Evolutionary conservation across 2,888 invertebrate species (phyloP), one percentile per base, ranked within the genome.

Genomic region (Labia minor): DNA sequence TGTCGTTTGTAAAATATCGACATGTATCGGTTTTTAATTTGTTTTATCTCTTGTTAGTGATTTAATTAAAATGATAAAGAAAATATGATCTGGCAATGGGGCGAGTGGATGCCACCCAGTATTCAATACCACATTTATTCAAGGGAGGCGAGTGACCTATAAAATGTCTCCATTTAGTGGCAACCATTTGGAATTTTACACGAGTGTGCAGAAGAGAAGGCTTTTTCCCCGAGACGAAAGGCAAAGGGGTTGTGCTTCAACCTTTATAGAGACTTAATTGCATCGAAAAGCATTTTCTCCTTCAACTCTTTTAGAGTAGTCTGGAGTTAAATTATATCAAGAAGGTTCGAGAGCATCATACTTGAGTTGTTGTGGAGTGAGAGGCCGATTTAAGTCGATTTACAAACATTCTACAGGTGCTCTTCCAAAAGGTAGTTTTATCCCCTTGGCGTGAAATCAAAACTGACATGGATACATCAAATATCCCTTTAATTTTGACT

Each of bases 21-120:
- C 49, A 49, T 49, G 49, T 49, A 49, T 49, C n/a, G 49, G 49
- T 49, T 49, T 49, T 49, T 49, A 11, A 49, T 49, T 49, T 49
- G 49, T 49, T 49, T 49, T 49, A 11, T 49, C 49, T 49, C 49
- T 49, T 49, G 49, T 49, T 49, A 11, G 49, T 49, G 49, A 8
- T 11, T 49, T 49, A 49, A 49, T 49, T 49, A 16, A 49, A 49
- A 49, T 49, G 14, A 49, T 49, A 49, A 16, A 49, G 49, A 14
- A 49, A 49, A 49, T 49, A 49, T 49, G 49, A 49, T 49, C 49
- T 16, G 16, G 49, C 49, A 4, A 3, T 10, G 14, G 49, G 16
- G n/a, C 49, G 3, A 49, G 14, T 49, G 49, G 14, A 49, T 8
- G 49, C n/a, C n/a, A 49, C n/a, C 14, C 49, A 33, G 11, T n/a